phyloP scores from a whole-genome alignment of 1,140 invertebrate species.

The Limonius californicus region DNA sequence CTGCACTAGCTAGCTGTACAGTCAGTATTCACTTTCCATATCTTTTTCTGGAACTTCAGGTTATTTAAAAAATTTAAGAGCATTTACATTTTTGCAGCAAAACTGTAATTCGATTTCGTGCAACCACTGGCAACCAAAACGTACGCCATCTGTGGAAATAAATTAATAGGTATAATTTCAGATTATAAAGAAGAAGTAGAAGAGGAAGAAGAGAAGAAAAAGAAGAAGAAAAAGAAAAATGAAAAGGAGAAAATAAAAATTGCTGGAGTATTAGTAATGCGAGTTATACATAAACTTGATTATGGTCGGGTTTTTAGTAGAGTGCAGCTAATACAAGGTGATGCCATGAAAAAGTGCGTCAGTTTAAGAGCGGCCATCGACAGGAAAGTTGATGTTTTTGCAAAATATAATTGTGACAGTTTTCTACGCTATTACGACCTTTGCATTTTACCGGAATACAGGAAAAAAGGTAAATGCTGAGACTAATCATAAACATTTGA shows the following conservation, averaged over 20 bases:
- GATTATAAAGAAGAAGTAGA: not conserved
- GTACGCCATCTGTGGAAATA: no score
- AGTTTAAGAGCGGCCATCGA: conserved; percentile 43
- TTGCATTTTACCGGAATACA: conserved; percentile 48
- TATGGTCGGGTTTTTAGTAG: conserved; percentile 39
- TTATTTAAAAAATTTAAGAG: no score
- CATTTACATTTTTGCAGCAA: no score
- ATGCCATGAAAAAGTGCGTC: conserved; percentile 43
- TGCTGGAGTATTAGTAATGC: conserved; percentile 37
- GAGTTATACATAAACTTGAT: conserved; percentile 37
- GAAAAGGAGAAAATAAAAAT: conserved; percentile 16
- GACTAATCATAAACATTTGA: no score
- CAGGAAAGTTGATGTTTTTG: conserved; percentile 44
- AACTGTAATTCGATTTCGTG: no score
- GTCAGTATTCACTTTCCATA: no score
- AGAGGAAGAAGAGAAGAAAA: not conserved
- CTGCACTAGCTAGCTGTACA: no score
- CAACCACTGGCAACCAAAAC: no score
- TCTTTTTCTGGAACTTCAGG: no score
- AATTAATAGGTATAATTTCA: no score
- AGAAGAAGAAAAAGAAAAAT: conserved; percentile 20
- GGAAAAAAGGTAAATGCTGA: conserved; percentile 25
- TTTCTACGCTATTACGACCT: conserved; percentile 46
- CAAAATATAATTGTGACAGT: conserved; percentile 35
- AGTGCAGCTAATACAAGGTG: conserved; percentile 39